phyloP scores from a whole-genome alignment of 2,797 vertebrate species.

The Bovichtus diacanthus region DNA sequence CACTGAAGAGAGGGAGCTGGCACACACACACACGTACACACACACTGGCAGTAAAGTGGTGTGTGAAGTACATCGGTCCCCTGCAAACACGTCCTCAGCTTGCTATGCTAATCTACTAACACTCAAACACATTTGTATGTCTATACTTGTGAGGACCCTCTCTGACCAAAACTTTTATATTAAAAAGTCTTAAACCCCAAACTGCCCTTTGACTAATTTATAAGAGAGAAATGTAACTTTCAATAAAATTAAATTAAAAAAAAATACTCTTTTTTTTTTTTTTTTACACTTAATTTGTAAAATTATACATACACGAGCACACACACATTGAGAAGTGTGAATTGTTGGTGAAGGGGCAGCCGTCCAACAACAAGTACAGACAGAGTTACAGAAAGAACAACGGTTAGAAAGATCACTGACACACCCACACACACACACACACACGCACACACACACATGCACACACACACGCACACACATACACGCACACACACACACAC shows the following conservation, averaged over 20 bases:
- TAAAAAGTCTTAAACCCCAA: too few relatives aligned
- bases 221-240: too few relatives aligned
- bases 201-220: too few relatives aligned
- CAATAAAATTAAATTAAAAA: too few relatives aligned
- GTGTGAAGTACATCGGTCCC: conserved; percentile 37
- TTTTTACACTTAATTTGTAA: too few relatives aligned
- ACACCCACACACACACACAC: conserved; percentile 25
- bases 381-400: conserved; percentile 19
- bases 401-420: conserved; percentile 27
- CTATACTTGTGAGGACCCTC: not conserved
- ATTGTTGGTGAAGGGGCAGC: conserved; percentile 4
- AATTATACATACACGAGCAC: not conserved
- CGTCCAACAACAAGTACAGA: conserved; percentile 53
- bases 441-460: not conserved
- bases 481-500: not conserved
- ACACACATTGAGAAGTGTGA: not conserved
- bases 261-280: too few relatives aligned
- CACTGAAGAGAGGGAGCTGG: conserved; percentile 34
- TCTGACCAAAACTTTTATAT: not conserved
- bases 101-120: conserved; percentile 27
- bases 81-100: conserved; percentile 17
- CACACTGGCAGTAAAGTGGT: not conserved
- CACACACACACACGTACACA: conserved; percentile 4
- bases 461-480: not conserved
- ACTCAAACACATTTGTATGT: not conserved